These are phyloP conservation scores for Telmatochromis bifrenatus DNA, from an alignment of 2,113 vertebrate species.

Conservation along the genomic window DNA sequence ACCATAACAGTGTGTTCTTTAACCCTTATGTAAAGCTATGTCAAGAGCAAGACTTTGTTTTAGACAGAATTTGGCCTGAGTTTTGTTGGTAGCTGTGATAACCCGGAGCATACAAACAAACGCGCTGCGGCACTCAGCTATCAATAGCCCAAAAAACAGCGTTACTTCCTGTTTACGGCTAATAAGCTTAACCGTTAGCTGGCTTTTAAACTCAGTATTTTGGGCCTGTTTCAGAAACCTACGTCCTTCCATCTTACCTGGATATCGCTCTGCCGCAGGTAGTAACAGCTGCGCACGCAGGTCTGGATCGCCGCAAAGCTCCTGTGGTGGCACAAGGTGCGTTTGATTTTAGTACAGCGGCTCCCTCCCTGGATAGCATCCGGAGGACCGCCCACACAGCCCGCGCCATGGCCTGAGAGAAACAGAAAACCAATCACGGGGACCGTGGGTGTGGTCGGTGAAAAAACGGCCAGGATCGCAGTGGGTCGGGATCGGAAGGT, in stretches of 20 bases:
- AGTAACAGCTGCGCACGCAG: accelerated
- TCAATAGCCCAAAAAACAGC: not conserved
- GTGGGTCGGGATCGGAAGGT: not conserved
- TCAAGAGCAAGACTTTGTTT: not conserved
- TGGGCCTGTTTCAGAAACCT: accelerated
- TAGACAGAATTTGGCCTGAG: not conserved
- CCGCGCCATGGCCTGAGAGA: constrained; percentile 63
- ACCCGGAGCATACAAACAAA: not conserved
- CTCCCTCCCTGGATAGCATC: not conserved
- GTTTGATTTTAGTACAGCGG: constrained; percentile 8
- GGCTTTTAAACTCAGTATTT: not conserved
- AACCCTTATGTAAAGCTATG: not conserved
- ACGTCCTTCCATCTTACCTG: constrained; percentile 26
- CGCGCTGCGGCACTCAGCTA: not conserved
- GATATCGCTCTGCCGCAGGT: not conserved
- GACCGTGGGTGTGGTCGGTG: not conserved
- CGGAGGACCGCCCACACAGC: constrained; percentile 60
- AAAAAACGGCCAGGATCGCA: not conserved
- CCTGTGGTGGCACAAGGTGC: not conserved
- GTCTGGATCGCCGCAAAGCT: not conserved
- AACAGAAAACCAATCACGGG: constrained; percentile 60
- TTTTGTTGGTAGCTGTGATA: not conserved
- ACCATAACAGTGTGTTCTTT: not conserved
- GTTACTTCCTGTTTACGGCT: not conserved
- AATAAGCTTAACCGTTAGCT: not conserved